phyloP scores from a whole-genome alignment of 2,113 vertebrate species.

The Cyanistes caeruleus region DNA sequence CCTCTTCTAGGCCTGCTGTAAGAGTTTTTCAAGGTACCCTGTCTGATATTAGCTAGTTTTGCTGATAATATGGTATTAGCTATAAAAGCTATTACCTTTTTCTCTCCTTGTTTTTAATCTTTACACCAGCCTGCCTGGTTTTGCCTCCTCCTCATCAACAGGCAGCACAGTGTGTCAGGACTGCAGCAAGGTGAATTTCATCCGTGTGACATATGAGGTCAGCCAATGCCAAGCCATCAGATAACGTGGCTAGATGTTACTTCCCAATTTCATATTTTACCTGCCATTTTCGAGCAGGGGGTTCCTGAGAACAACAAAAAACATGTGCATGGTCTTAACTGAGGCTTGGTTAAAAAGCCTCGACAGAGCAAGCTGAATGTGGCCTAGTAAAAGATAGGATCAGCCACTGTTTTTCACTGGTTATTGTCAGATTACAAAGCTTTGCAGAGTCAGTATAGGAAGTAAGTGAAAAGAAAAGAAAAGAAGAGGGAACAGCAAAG shows the following conservation, averaged over 20 bases:
- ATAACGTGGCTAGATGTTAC: background rate
- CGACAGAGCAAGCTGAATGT: background rate
- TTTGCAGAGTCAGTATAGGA: background rate
- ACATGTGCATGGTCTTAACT: background rate
- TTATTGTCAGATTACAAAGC: slow-evolving; percentile 7
- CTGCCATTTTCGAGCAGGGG: background rate
- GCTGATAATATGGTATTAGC: background rate
- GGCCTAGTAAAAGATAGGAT: background rate
- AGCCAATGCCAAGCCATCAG: background rate
- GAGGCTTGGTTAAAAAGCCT: background rate
- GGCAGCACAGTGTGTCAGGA: background rate
- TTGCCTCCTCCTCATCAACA: background rate
- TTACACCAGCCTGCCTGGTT: background rate
- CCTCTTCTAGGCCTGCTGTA: background rate
- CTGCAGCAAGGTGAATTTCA: background rate
- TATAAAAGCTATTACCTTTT: background rate
- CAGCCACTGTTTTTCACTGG: background rate
- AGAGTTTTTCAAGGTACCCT: background rate
- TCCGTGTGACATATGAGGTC: background rate
- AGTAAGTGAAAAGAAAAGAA: background rate
- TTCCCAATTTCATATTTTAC: background rate
- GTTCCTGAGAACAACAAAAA: background rate
- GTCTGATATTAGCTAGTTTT: background rate
- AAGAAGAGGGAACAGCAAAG: background rate
- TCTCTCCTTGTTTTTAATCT: background rate